Percentiles rank a stretch among this genome's conserved stretches.
phyloP scores from a whole-genome alignment of 2,888 invertebrate species.

The Tigriopus californicus region DNA sequence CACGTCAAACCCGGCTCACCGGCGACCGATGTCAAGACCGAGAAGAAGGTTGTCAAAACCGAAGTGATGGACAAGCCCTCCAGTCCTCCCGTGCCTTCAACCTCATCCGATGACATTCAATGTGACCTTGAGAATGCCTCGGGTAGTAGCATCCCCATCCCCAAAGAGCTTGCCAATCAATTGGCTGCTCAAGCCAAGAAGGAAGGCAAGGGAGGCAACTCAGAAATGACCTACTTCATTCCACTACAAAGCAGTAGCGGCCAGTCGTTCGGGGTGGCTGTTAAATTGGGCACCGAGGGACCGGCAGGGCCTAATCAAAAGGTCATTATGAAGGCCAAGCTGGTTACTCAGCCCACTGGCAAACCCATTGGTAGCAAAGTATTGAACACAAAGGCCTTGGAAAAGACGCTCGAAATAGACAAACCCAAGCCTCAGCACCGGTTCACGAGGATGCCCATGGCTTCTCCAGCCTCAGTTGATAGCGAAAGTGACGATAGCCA shows the following conservation, averaged over 20 bases:
- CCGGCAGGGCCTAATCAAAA: conserved; percentile 41
- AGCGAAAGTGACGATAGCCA: background rate
- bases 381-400: background rate
- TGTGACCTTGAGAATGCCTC: background rate
- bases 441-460: background rate
- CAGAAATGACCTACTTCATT: conserved; percentile 25
- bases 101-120: too few relatives aligned
- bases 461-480: background rate
- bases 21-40: too few relatives aligned
- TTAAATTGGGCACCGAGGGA: conserved; percentile 43
- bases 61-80: too few relatives aligned
- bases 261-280: conserved; percentile 40
- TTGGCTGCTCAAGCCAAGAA: conserved; percentile 4
- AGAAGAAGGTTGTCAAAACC: too few relatives aligned
- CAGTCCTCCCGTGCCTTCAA: too few relatives aligned
- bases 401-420: background rate
- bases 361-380: background rate
- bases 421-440: background rate
- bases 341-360: conserved; percentile 14
- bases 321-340: conserved; percentile 27
- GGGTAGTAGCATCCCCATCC: conserved; percentile 4
- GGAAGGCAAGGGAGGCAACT: background rate
- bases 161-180: conserved; percentile 6
- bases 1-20: too few relatives aligned
- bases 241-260: conserved; percentile 26